Conservation (phyloP, 2,888 invertebrate species). For the Lasioglossum lativentre region DNA sequence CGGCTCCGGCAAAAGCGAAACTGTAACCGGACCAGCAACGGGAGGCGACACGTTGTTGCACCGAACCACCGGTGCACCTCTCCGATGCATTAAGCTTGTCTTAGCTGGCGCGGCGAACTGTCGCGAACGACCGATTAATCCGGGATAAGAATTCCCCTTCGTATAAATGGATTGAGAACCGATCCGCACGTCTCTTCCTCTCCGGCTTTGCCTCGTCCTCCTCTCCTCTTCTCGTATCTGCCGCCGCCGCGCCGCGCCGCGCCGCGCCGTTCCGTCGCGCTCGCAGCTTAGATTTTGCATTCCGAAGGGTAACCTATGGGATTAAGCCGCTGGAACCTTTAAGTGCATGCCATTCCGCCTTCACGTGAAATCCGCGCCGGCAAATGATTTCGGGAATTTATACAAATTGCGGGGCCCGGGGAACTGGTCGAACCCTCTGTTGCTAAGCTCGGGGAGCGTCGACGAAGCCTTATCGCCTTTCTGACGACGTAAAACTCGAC, state of each 20-base stretch:
- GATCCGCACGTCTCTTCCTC: conserved; percentile 45
- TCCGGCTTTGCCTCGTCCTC: conserved; percentile 15
- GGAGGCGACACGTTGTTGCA: conserved; percentile 66
- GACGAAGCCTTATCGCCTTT: neutral
- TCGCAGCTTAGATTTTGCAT: conserved; percentile 63
- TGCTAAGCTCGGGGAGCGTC: neutral
- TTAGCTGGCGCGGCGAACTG: conserved; percentile 64
- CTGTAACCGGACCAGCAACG: conserved; percentile 56
- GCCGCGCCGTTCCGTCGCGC: neutral
- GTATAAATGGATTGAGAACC: conserved; percentile 72
- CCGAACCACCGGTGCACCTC: conserved; percentile 46
- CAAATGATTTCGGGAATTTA: conserved; percentile 57
- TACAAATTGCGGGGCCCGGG: conserved; percentile 33
- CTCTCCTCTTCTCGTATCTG: neutral
- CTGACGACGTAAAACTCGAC: neutral
- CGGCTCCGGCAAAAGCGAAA: conserved; percentile 62
- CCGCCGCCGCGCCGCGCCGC: neutral
- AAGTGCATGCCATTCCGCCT: conserved; percentile 52
- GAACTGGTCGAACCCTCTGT: conserved; percentile 12
- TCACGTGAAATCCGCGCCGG: conserved; percentile 45
- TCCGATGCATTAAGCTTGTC: conserved; percentile 74
- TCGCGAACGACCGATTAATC: conserved; percentile 76
- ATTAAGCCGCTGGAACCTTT: conserved; percentile 71
- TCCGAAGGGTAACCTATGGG: conserved; percentile 76
- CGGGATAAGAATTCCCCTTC: conserved; percentile 74